These are phyloP conservation scores for Caenorhabditis sp. DNA, from an alignment of 2,888 invertebrate genomes.

Conservation along the genomic window DNA sequence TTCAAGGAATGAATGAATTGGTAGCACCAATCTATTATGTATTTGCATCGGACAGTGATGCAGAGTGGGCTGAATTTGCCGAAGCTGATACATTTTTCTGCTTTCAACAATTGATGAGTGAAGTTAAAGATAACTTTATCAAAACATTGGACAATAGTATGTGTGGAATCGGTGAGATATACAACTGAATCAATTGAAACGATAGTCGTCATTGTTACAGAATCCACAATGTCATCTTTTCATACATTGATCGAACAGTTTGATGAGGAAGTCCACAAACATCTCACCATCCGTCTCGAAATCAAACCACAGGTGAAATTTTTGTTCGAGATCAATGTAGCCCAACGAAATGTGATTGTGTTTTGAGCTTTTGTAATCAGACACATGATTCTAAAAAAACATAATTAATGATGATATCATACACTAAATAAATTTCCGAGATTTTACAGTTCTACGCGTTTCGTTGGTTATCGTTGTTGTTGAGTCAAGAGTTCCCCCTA, in stretches of 20 bases:
- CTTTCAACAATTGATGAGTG: constrained; percentile 96
- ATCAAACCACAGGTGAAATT: constrained; percentile 81
- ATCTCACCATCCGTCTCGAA: constrained; percentile 81
- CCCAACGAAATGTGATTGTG: too few relatives aligned
- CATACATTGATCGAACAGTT: constrained; percentile 80
- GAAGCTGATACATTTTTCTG: constrained; percentile 98
- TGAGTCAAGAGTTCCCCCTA: constrained; percentile 95
- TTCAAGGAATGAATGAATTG: constrained; percentile 97
- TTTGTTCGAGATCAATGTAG: background rate
- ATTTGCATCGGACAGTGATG: constrained; percentile 87
- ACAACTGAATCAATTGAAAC: background rate
- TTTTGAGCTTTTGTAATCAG: background rate
- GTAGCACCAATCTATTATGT: constrained; percentile 97
- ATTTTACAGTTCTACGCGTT: constrained; percentile 74
- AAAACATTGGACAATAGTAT: constrained; percentile 83
- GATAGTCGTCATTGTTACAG: constrained; percentile 57
- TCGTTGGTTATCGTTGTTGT: constrained; percentile 91
- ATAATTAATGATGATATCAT: too few relatives aligned
- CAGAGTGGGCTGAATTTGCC: constrained; percentile 85
- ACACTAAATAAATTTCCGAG: too few relatives aligned
- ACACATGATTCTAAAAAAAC: background rate
- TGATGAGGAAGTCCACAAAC: constrained; percentile 82
- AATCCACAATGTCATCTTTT: constrained; percentile 82
- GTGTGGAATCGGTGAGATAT: constrained; percentile 64
- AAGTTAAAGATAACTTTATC: constrained; percentile 92